Base-by-base conservation (phyloP, 1,140 invertebrate genomes). In the Musca vetustissima region DNA sequence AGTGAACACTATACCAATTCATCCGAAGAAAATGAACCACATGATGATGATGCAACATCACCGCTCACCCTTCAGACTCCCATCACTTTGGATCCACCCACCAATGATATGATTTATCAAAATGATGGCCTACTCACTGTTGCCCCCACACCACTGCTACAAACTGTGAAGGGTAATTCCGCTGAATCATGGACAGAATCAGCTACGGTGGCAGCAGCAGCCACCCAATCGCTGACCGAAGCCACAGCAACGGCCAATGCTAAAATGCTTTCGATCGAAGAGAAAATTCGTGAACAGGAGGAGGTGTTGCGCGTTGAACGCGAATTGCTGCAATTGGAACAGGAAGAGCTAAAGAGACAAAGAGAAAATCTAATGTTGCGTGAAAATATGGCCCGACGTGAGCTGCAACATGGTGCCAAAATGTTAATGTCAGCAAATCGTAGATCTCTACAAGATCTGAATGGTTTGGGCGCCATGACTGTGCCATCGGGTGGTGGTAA, bases 291-390 rank as follows among this genome's bases (percentile, higher is more conserved):
- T 49, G 84, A 87, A 49, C 86, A 87, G 75, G 87, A 88, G 76
- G 90, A 93, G 80, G 90, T 92, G 19, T 81, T 92, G 48, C 87
- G 89, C 71, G 91, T 92, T 49, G 91, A 93, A 83, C 85, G 90
- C 14, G 91, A 93, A 82, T 83, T 92, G 1, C 75, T 92, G 1
- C 90, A 92, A 76, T 73, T 91, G 28, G 90, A 93, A 79, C 89
- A 91, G 78, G 90, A 92, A 80, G 91, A 92, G 74, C 74, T 92
- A n/a, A 88, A 91, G 73, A 84, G 90, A 3, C 89, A 92, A 75
- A 84, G 90, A 4, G 90, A 89, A 70, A 91, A 90, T 76, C 76
- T 91, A 11, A 80, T 90, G 22, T 86, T 88, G 59, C 84, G 87
- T 65, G 89, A 91, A 74, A 85, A 81, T 74, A 82, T 88, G 70